Evolutionary conservation across 2,113 vertebrate species (phyloP), one percentile per base, ranked within the genome.

Genomic region (Prionailurus bengalensis): DNA sequence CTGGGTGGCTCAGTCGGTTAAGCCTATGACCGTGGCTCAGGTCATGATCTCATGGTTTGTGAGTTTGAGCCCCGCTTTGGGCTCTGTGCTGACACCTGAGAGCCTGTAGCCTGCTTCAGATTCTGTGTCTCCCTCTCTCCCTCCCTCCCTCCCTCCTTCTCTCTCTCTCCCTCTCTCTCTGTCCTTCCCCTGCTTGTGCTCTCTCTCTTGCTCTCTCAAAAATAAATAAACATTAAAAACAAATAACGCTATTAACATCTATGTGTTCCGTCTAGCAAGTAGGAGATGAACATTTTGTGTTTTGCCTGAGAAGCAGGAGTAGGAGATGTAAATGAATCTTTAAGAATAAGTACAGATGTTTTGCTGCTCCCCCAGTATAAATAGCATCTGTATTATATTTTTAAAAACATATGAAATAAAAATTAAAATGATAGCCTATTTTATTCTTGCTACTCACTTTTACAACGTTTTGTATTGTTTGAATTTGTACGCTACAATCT

Each of bases 311-410:
- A 94, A 93, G 39, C 9, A 66, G 25, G 25, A 74, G 0, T 33
- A 80, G 33, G 33, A 82, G 25, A 70, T n/a, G 10, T 76, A 82
- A 3, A 33, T n/a, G 71, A 63, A 86, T 27, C 13, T 96, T 91
- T 89, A 86, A 94, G 51, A 95, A 55, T 83, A 84, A 82, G 9
- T 79, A 5, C 7, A 58, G 65, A 36, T 51, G 66, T 94, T 89
- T 95, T 89, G 15, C 7, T 88, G 27, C 84, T 16, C 39, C 13
- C 13, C 33, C n/a, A 86, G 36, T 97, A 53, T 71, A 87, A 63
- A 55, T 89, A 45, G 55, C 4, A 79, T 79, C 11, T 73, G 7
- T 27, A 61, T 76, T 91, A 29, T 68, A 76, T 71, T 95, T 91
- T 51, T 13, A 42, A 89, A 93, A 79, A 65, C 42, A 58, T 16